Base-by-base conservation (phyloP, 2,113 vertebrate species). In the Paedocypris sp. region DNA sequence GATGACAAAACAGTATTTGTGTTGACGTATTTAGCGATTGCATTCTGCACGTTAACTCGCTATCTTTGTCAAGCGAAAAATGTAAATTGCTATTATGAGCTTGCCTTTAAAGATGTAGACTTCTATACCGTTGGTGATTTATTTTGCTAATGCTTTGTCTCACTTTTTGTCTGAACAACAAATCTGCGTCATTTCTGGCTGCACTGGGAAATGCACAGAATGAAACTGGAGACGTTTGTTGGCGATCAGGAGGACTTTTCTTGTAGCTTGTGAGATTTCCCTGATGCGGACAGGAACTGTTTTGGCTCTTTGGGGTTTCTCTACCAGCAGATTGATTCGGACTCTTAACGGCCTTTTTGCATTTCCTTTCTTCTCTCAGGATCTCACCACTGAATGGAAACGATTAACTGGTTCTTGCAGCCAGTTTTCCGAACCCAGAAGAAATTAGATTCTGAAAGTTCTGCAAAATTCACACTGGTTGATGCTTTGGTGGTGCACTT, bases 21-120 rank as follows among this genome's bases (percentile, higher is more conserved):
- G 69, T 81, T 85, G 36, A 65, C 60, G 67, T 78, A 71, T 74
- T 72, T 79, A 82, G 74, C 23, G 56, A 81, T 75, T 80, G 77
- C 79, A 79, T 76, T 80, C 69, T 83, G 82, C 80, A 85, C 75
- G 85, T 79, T 81, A 75, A 79, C 77, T 84, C 80, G 80, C 75
- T 63, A 68, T 67, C 62, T 58, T 71, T 67, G 60, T 73, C 61
- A 56, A 77, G 74, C 65, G 72, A 74, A 79, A 46, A 73, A 66
- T 76, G 70, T 69, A 70, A 64, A 72, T 61, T 74, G 76, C 75
- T 81, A 57, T 69, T 70, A 79, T 79, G 74, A 46, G 80, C 78
- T 80, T 76, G 79, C 75, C 70, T 79, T 72, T 74, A 69, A 67
- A 53, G 41, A 73, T 69, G 68, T 62, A 65, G 72, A 72, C 50